These are phyloP conservation scores for Eilema sororculum DNA, from an alignment of 2,888 invertebrate species.

Conservation along the genomic window DNA sequence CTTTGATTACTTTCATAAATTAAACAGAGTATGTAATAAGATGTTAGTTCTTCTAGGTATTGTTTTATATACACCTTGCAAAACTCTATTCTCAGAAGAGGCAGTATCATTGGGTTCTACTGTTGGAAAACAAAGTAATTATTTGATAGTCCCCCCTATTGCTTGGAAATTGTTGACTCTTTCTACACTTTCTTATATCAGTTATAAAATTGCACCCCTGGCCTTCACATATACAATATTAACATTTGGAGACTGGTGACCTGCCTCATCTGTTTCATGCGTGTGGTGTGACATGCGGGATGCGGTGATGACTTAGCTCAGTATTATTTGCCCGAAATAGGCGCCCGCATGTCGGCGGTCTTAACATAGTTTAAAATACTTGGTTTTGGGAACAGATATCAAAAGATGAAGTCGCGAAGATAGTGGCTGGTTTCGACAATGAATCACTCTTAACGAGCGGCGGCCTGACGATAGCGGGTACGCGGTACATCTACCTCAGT, in stretches of 20 bases:
- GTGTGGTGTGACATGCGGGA: too few relatives aligned
- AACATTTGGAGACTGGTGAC: too few relatives aligned
- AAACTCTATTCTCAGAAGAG: neutral
- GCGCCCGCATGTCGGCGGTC: too few relatives aligned
- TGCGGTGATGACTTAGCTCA: too few relatives aligned
- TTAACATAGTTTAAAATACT: constrained; percentile 5
- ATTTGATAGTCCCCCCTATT: neutral
- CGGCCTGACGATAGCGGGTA: constrained; percentile 96
- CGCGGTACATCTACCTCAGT: constrained; percentile 97
- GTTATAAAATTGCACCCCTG: neutral
- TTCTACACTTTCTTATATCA: neutral
- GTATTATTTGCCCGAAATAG: too few relatives aligned
- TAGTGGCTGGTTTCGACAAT: constrained; percentile 96
- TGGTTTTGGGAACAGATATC: constrained; percentile 89
- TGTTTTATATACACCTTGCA: neutral
- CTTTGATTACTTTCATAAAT: neutral
- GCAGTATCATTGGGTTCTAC: neutral
- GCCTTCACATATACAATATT: too few relatives aligned
- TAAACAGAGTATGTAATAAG: neutral
- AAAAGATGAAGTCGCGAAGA: constrained; percentile 96
- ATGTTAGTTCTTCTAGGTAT: neutral
- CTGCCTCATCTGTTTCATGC: too few relatives aligned
- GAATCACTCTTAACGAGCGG: constrained; percentile 95
- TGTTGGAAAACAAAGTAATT: too few relatives aligned
- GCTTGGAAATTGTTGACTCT: neutral